Evolutionary conservation across 2,797 vertebrate genomes (phyloP).

Genomic region (Tolypeutes matacus): DNA sequence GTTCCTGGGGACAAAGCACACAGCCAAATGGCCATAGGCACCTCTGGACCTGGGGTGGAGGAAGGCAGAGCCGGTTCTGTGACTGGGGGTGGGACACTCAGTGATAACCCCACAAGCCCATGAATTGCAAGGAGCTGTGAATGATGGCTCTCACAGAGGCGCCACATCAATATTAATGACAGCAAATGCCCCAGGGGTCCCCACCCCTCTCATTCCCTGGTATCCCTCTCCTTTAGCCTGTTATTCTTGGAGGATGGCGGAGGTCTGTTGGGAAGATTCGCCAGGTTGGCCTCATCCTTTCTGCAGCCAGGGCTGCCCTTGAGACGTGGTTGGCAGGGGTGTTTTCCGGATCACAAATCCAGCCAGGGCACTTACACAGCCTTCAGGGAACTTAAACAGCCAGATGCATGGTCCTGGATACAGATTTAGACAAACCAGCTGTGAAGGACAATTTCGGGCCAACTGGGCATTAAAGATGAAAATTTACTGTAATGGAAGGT

Average conservation of each 20-base stretch:
- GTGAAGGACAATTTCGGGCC: constrained; percentile 35
- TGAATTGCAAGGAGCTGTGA: constrained; percentile 43
- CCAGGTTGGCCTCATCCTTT: neutral
- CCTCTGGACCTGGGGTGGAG: neutral
- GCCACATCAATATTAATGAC: constrained; percentile 49
- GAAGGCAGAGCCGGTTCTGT: neutral
- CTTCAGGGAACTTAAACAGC: neutral
- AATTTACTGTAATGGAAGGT: neutral
- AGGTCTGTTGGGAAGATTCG: neutral
- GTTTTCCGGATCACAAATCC: constrained; percentile 27
- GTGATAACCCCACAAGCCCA: neutral
- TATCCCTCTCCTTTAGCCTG: neutral
- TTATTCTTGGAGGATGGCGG: constrained; percentile 26
- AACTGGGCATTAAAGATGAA: neutral
- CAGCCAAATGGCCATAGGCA: neutral
- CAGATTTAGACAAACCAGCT: neutral
- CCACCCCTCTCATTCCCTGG: neutral
- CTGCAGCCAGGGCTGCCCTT: neutral
- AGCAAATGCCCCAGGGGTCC: neutral
- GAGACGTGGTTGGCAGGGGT: neutral
- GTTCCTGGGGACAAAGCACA: neutral
- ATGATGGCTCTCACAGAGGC: constrained; percentile 27
- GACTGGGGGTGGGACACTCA: neutral
- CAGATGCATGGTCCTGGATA: neutral
- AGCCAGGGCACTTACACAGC: neutral